A percentile compares a stretch with the other conserved stretches of the same genome.
phyloP scores from a whole-genome alignment of 2,888 invertebrate genomes.

The Endomychus coccineus region DNA sequence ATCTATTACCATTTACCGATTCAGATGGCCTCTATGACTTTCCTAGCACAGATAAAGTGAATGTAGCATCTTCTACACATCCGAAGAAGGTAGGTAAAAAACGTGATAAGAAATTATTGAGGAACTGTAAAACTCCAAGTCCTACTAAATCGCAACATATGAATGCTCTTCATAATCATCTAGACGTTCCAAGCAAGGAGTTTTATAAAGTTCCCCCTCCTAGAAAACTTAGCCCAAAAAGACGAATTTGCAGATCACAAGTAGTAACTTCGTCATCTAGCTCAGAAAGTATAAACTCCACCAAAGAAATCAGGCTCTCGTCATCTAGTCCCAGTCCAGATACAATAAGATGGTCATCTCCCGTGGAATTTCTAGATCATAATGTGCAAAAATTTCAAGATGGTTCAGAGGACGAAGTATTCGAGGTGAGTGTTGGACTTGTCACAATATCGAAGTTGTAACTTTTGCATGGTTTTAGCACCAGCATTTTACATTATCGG shows the following conservation, averaged over 20 bases:
- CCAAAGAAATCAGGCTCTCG: conserved; percentile 42
- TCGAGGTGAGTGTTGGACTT: conserved; percentile 47
- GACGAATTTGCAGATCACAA: conserved; percentile 49
- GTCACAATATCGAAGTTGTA: too few species aligned
- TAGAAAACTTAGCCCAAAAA: conserved; percentile 52
- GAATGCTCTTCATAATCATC: conserved; percentile 49
- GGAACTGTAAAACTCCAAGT: conserved; percentile 45
- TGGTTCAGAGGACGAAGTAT: conserved; percentile 47
- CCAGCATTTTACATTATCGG: too few species aligned
- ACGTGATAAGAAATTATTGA: conserved; percentile 51
- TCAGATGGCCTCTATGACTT: conserved; percentile 75
- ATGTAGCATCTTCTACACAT: conserved; percentile 38
- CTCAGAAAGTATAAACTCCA: conserved; percentile 52
- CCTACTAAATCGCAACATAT: conserved; percentile 50
- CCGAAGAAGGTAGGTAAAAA: conserved; percentile 56
- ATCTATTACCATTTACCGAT: conserved; percentile 63
- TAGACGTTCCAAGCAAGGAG: conserved; percentile 54
- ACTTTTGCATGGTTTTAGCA: too few species aligned
- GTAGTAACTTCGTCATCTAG: conserved; percentile 53
- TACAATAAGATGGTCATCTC: conserved; percentile 40
- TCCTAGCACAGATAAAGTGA: conserved; percentile 63
- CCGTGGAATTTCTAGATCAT: conserved; percentile 40
- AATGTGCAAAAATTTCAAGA: conserved; percentile 38
- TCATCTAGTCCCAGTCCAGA: conserved; percentile 45
- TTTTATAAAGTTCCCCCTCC: conserved; percentile 39